These are phyloP conservation scores for Syngnathus typhle DNA, from an alignment of 2,113 vertebrate species.

Conservation along the genomic window DNA sequence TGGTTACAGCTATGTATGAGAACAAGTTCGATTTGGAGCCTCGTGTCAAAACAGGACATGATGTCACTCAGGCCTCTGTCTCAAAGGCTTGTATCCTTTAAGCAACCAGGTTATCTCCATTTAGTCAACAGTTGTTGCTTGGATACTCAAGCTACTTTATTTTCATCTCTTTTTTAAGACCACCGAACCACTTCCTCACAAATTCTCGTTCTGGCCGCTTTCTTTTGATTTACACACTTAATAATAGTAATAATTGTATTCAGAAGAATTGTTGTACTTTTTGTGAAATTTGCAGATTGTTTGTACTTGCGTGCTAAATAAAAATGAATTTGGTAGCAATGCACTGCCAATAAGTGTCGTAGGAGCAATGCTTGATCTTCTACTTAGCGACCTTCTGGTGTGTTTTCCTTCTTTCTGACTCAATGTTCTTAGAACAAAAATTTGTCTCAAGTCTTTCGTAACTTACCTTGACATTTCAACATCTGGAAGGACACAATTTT, in stretches of 20 bases:
- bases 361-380: neutral
- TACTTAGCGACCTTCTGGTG: slow-evolving; percentile 7
- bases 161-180: neutral
- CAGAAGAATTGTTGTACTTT: neutral
- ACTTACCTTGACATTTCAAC: neutral
- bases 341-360: neutral
- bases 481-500: slow-evolving; percentile 21
- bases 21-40: slow-evolving; percentile 37
- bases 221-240: neutral
- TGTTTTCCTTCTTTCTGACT: slow-evolving; percentile 16
- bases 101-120: slow-evolving; percentile 19
- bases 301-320: neutral
- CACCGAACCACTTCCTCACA: slow-evolving; percentile 4
- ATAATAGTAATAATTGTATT: neutral
- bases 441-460: neutral
- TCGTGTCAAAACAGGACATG: slow-evolving; percentile 61
- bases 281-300: neutral
- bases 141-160: neutral
- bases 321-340: neutral
- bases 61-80: slow-evolving; percentile 34
- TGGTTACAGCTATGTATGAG: slow-evolving; percentile 22
- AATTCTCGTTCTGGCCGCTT: neutral
- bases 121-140: neutral
- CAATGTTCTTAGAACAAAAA: slow-evolving; percentile 4
- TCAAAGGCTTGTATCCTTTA: slow-evolving; percentile 22